These are phyloP conservation scores for Xyrichtys novacula DNA, from an alignment of 2,797 vertebrate genomes.

Conservation along the genomic window DNA sequence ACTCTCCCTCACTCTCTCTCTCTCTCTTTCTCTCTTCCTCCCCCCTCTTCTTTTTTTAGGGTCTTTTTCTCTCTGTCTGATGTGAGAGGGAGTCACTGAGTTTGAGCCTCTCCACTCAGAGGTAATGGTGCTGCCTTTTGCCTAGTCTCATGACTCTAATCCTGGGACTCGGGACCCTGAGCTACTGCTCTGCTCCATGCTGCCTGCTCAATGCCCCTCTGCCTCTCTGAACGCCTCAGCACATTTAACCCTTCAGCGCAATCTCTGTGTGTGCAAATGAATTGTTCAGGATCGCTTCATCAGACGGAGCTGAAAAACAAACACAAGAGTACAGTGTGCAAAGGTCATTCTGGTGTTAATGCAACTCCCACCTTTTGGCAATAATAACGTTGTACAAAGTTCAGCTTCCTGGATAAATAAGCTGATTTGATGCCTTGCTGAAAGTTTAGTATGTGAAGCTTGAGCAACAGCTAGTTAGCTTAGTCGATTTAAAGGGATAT, in stretches of 20 bases:
- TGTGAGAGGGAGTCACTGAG: conserved; percentile 77
- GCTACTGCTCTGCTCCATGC: conserved; percentile 66
- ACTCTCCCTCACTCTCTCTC: conserved; percentile 36
- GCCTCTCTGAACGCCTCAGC: conserved; percentile 50
- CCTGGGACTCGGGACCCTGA: conserved; percentile 75
- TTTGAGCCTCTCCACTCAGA: conserved; percentile 77
- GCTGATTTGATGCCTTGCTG: neutral
- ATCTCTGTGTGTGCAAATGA: conserved; percentile 13
- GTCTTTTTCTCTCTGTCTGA: conserved; percentile 67
- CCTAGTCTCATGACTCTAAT: conserved; percentile 84
- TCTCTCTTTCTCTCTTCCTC: conserved; percentile 26
- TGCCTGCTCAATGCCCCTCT: conserved; percentile 70
- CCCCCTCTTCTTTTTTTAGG: conserved; percentile 41
- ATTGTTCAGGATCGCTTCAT: conserved; percentile 4
- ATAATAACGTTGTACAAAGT: conserved; percentile 2
- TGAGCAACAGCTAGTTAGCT: neutral
- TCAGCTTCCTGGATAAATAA: neutral
- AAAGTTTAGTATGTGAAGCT: neutral
- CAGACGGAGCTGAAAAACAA: neutral
- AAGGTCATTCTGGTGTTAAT: neutral
- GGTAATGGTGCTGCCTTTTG: conserved; percentile 80
- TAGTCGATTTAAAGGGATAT: no score
- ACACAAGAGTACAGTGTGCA: conserved; percentile 1
- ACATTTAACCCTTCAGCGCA: conserved; percentile 67
- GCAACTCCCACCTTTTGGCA: neutral